These are phyloP conservation scores for Drosophila micromelanica DNA, from an alignment of 1,140 invertebrate species.

Conservation along the genomic window DNA sequence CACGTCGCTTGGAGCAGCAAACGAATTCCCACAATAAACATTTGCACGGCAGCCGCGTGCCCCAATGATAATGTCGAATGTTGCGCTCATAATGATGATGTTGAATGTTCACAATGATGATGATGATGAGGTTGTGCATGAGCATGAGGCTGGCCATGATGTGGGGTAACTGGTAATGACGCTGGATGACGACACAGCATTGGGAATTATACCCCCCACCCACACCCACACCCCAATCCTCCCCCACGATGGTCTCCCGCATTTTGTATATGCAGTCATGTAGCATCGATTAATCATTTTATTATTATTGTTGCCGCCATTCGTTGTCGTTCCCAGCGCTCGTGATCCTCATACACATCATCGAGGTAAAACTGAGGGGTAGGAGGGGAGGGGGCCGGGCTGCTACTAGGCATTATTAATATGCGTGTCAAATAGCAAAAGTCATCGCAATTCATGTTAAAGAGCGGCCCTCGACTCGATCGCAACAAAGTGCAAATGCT, in stretches of 20 bases:
- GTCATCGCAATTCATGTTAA: conserved; percentile 27
- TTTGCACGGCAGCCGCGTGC: conserved; percentile 66
- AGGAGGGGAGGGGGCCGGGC: background rate
- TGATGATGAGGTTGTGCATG: conserved; percentile 22
- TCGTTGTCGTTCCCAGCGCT: conserved; percentile 72
- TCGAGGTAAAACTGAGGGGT: no score
- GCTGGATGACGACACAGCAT: conserved; percentile 69
- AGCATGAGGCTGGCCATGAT: conserved; percentile 43
- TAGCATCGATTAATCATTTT: conserved; percentile 83
- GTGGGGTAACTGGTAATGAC: conserved; percentile 58
- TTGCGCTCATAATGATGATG: conserved; percentile 58
- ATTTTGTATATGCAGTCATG: conserved; percentile 80
- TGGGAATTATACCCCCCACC: conserved; percentile 63
- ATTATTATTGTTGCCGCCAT: conserved; percentile 77
- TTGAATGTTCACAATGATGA: conserved; percentile 24
- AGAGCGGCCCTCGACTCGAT: conserved; percentile 12
- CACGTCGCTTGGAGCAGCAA: conserved; percentile 57
- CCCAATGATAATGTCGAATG: conserved; percentile 60
- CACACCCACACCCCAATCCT: no score
- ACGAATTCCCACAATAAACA: conserved; percentile 80
- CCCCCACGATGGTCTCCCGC: no score
- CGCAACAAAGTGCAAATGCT: background rate
- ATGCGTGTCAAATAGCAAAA: conserved; percentile 39
- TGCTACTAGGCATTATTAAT: conserved; percentile 19
- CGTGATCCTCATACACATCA: conserved; percentile 74